phyloP scores from a whole-genome alignment of 2,113 vertebrate genomes.

The Campylomormyrus numenius region DNA sequence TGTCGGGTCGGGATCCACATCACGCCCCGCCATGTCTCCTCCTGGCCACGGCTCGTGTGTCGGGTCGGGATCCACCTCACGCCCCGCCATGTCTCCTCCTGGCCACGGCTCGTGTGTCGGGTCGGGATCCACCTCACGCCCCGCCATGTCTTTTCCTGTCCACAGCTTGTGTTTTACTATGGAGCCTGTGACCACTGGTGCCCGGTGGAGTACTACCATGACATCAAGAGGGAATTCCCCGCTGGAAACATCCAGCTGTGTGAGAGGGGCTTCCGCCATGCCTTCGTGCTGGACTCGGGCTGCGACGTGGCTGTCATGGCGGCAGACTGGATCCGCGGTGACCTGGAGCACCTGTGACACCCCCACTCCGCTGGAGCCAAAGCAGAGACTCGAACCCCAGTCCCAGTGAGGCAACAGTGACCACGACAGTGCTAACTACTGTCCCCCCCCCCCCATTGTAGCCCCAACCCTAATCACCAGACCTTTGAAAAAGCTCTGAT shows the following conservation, averaged over 20 bases:
- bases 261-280: slow-evolving; percentile 72
- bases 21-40: neutral
- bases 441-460: neutral
- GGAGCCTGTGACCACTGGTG: slow-evolving; percentile 80
- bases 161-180: slow-evolving; percentile 91
- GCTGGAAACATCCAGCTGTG: slow-evolving; percentile 79
- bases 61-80: too few species aligned
- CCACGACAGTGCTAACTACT: neutral
- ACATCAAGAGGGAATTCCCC: slow-evolving; percentile 82
- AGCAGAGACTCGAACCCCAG: neutral
- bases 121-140: neutral
- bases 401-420: neutral
- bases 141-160: neutral
- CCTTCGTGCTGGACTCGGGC: slow-evolving; percentile 71
- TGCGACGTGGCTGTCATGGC: slow-evolving; percentile 73
- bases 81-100: neutral
- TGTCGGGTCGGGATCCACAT: neutral
- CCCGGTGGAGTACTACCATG: slow-evolving; percentile 75
- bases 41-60: too few species aligned
- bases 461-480: neutral
- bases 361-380: neutral
- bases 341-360: slow-evolving; percentile 54
- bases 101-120: neutral
- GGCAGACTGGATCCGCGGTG: slow-evolving; percentile 65
- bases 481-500: neutral